Base-by-base conservation (phyloP, 1,140 invertebrate species). In the Phocides pigmalion region DNA sequence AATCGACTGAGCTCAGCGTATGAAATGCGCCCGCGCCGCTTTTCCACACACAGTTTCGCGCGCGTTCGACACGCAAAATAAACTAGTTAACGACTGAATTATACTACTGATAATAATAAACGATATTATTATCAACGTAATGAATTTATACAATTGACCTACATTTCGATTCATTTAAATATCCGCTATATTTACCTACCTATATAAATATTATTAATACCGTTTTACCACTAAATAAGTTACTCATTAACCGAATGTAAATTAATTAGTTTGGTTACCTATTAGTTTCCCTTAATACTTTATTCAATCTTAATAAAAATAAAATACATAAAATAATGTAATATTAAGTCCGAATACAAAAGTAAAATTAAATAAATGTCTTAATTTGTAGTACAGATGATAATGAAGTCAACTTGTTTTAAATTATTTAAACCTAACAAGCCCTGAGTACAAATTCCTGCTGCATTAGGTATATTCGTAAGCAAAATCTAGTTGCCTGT, bases 1-100 rank as follows among this genome's bases (percentile, higher is more conserved):
- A 91, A 90, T 87, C 79, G 72, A 71, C 74, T 72, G 71, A 76
- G 73, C 82, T 79, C 79, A 76, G 70, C 70, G 76, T 73, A 76
- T 74, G 72, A 77, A 78, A 78, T 79, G 84, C 80, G 80, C 78
- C 73, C 64, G 82, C 80, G 82, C 74, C 74, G 75, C 79, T 84
- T 85, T 85, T 87, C 81, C 85, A 82, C 79, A 76, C 72, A 77
- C 64, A 69, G 73, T 82, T 89, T 89, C 84, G 81, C 82, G 84
- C 82, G 83, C 80, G 83, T 80, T 84, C 69, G 66, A 75, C 51
- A 76, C 70, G 70, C 66, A 51, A 77, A 74, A 71, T 71, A 66
- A 65, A 68, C 53, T 28, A 22, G 4, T 16, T 16, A 61, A 15
- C 42, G 46, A 41, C 56, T 61, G 22, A 61, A 61, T 49, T 47